Conservation (phyloP, 2,113 vertebrate genomes). For the Neodon shergylaensis region DNA sequence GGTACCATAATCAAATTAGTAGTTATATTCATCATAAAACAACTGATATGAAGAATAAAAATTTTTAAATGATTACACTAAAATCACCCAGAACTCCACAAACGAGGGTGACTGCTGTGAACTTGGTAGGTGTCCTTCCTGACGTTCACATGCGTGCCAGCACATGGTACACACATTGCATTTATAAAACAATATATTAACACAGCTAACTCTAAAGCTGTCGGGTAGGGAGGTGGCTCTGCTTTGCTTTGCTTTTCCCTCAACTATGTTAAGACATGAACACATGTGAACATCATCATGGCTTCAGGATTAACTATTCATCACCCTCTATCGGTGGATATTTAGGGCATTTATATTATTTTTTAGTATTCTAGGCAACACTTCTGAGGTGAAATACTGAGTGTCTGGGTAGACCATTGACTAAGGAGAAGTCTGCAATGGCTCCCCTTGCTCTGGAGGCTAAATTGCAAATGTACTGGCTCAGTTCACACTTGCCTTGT, state of each 20-base stretch:
- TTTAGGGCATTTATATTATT: not conserved
- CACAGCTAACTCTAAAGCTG: not conserved
- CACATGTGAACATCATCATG: not conserved
- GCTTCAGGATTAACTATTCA: not conserved
- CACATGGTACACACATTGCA: not conserved
- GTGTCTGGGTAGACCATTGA: not conserved
- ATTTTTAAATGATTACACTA: not conserved
- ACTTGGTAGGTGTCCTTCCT: not conserved
- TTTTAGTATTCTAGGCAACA: not conserved
- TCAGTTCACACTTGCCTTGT: not conserved
- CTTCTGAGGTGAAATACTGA: not conserved
- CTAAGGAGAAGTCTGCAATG: not conserved
- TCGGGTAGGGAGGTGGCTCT: not conserved
- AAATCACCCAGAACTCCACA: constrained; percentile 42
- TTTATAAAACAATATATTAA: not conserved
- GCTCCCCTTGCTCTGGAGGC: not conserved
- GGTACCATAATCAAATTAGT: not conserved
- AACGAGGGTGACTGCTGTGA: not conserved
- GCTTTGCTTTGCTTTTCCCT: not conserved
- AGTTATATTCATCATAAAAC: constrained; percentile 24
- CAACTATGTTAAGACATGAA: not conserved
- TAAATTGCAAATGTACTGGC: not conserved
- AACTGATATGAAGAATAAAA: constrained; percentile 37
- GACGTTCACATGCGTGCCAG: not conserved
- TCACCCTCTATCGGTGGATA: not conserved